Conservation (phyloP, 2,113 vertebrate genomes). For the Cebus imitator region DNA sequence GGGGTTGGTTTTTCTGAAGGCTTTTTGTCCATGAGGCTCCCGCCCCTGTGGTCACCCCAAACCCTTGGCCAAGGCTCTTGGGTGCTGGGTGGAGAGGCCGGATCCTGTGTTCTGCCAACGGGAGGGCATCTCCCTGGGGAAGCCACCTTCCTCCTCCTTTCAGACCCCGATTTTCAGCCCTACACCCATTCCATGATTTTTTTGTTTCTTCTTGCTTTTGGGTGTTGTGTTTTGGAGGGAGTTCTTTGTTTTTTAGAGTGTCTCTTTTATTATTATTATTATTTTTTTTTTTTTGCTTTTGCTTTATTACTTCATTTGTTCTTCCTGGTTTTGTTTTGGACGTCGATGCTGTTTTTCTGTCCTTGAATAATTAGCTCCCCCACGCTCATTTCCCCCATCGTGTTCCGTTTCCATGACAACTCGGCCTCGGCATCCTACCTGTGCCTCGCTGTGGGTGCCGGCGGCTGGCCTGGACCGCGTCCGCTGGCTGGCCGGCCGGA, state of each 20-base stretch:
- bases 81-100: not conserved
- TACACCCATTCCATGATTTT: constrained; percentile 74
- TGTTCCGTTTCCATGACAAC: constrained; percentile 89
- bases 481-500: constrained; percentile 68
- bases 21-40: not conserved
- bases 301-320: not conserved
- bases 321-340: constrained; percentile 60
- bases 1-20: not conserved
- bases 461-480: constrained; percentile 79
- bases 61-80: not conserved
- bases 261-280: constrained; percentile 14
- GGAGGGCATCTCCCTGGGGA: constrained; percentile 46
- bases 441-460: constrained; percentile 81
- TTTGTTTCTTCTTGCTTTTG: constrained; percentile 12
- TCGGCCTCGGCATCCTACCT: constrained; percentile 82
- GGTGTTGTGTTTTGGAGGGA: not conserved
- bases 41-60: not conserved
- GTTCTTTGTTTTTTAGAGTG: constrained; percentile 59
- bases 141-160: constrained; percentile 75
- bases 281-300: not conserved
- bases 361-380: constrained; percentile 82
- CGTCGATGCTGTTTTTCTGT: constrained; percentile 74
- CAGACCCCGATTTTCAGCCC: constrained; percentile 87
- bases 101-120: constrained; percentile 83
- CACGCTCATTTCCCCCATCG: constrained; percentile 84